Base-by-base conservation (phyloP, 30 jellyfish, hydroid and myxozoan genomes). In the Turritopsis rubra region DNA sequence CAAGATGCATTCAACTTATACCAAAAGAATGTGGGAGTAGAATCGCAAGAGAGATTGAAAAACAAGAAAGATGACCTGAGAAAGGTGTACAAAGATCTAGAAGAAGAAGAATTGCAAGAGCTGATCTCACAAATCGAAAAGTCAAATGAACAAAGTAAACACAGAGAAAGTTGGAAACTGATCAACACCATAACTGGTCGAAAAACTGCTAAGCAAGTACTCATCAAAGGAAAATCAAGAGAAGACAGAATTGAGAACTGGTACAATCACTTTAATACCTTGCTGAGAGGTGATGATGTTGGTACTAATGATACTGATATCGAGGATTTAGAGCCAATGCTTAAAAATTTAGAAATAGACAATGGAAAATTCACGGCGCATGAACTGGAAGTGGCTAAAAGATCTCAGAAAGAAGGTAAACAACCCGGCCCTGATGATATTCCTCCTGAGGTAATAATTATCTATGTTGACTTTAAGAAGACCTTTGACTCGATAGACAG, bases 91-190 rank as follows among this genome's bases (percentile, higher is more conserved):
- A 85, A 81, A 71, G 27, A 81, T 27, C 71, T 28, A 13, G 19
- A 9, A 18, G 75, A 65, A 26, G 86, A 81, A 20, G 72, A 81
- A 23, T 71, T 81, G 16, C 25, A 65, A 25, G 72, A 8, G 22
- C 18, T 81, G 88, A 65, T 66, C 13, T 13, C 16, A 29, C 72
- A 81, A 66, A 85, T 65, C 29, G 89, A 83, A 52, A 28, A 18
- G 16, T 88, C 89, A 13, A 52, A 73, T 72, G 81, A 7, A 72
- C 70, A 83, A 73, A 22, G 71, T 21, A 23, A 52, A 73, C 89
- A 83, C 52, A 13, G 79, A 24, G 88, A 83, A 29, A 23, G 89
- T 71, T 83, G 88, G 89, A 25, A 24, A 72, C 73, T 83, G 13
- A 83, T 83, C 24, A 83, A 83, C 41, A 20, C 25, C 13, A 83